A percentile compares a stretch with the other conserved stretches of the same genome.
These are phyloP conservation scores for Steinernema feltiae DNA, from an alignment of 1,140 invertebrate species.

Conservation along the genomic window DNA sequence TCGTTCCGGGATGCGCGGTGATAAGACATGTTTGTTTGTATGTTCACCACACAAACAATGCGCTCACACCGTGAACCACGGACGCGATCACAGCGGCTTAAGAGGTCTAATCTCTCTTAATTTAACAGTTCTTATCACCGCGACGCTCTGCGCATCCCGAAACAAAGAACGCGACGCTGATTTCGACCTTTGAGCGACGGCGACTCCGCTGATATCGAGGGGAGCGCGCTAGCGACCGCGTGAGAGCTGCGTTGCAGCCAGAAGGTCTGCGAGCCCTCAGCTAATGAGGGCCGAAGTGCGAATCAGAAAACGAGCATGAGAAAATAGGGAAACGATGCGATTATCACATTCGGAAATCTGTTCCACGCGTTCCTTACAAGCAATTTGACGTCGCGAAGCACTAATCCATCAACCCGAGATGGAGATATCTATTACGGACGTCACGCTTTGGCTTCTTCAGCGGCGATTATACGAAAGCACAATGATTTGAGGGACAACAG, in stretches of 20 bases:
- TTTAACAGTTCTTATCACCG: neutral
- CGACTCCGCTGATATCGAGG: neutral
- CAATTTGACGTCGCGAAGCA: neutral
- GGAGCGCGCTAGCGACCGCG: neutral
- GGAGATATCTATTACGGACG: too few relatives aligned
- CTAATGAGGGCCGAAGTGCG: neutral
- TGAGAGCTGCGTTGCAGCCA: neutral
- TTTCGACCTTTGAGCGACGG: neutral
- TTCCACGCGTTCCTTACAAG: neutral
- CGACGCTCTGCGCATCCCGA: neutral
- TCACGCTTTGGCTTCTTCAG: too few relatives aligned
- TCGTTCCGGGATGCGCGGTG: too few relatives aligned
- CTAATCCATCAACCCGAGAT: neutral
- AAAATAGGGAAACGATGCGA: neutral
- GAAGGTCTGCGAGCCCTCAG: neutral
- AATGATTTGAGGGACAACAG: too few relatives aligned
- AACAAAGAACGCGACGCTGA: neutral
- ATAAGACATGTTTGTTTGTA: slow-evolving; percentile 3
- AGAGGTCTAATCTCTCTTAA: slow-evolving; percentile 13
- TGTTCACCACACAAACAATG: neutral
- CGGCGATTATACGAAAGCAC: too few relatives aligned
- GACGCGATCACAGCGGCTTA: neutral
- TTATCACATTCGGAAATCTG: neutral
- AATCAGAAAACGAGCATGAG: neutral
- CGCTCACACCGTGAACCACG: neutral